Evolutionary conservation across 2,888 invertebrate species (phyloP), one percentile per base, ranked within the genome.

Genomic region (Zonitis immaculata): DNA sequence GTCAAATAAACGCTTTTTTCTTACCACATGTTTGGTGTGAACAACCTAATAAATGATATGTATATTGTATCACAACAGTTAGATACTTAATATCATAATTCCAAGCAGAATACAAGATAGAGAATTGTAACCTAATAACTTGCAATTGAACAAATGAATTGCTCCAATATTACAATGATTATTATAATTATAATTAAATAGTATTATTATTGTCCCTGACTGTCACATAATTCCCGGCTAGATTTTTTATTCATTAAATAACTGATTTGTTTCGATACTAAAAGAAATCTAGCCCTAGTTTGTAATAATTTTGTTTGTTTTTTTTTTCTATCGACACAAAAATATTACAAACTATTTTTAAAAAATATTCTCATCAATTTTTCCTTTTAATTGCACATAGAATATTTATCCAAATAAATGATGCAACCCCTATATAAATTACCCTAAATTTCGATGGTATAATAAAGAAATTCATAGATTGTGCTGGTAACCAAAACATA

Each of bases 331-430:
- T 7, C 27, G 27, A 27, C 27, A 27, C 12, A 32, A 3, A 27
- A 7, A 44, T 44, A 44, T 12, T 11, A 6, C 28, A 27, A 16
- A 44, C 28, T 25, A 27, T 9, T 42, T 42, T 44, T 2, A 5
- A 9, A 44, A 18, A 44, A 44, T n/a, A 1, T 12, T 27, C 12
- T 12, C n/a, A n/a, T n/a, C n/a, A 12, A 27, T 44, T 27, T 7
- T 82, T 82, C 50, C 89, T 76, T 70, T 92, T 92, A 56, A 91
- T 83, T 73, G 86, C 89, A 69, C 91, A 91, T 20, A 93, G 76
- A 49, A 92, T 87, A 68, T 92, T 92, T 52, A 90, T 87, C 92
- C 92, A 93, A 20, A 86, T 73, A 64, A 92, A 88, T 1, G 91
- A 87, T 45, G 86, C 88, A 0, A 83, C 76, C 0, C 90, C 88